A percentile compares a stretch with the other conserved stretches of the same genome.
phyloP scores from a whole-genome alignment of 2,888 invertebrate genomes.

The Erebia ligea region DNA sequence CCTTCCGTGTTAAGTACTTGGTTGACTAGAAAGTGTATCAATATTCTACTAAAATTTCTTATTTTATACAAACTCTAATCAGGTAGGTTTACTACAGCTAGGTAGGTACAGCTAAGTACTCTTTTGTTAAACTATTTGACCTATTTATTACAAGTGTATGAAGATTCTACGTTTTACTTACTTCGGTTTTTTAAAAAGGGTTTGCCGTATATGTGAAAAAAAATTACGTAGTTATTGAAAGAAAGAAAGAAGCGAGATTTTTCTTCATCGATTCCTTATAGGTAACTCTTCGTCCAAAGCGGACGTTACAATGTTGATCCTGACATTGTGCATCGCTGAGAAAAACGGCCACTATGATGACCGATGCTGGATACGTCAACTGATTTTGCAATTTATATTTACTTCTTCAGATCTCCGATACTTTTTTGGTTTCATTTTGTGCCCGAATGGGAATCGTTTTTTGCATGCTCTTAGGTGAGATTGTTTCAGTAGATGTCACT shows the following conservation, averaged over 20 bases:
- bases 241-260: constrained; percentile 31
- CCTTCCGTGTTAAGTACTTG: constrained; percentile 7
- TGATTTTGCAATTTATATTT: constrained; percentile 12
- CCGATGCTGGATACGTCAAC: constrained; percentile 36
- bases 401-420: background rate
- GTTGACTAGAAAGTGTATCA: too few relatives aligned
- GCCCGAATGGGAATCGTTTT: background rate
- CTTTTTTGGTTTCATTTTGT: background rate
- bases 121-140: too few relatives aligned
- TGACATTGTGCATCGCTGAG: constrained; percentile 21
- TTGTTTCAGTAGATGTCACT: background rate
- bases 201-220: background rate
- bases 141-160: too few relatives aligned
- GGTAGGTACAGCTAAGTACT: too few relatives aligned
- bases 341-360: constrained; percentile 18
- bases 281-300: constrained; percentile 64
- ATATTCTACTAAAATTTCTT: background rate
- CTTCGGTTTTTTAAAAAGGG: too few relatives aligned
- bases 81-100: too few relatives aligned
- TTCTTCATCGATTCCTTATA: constrained; percentile 75
- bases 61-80: background rate
- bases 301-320: constrained; percentile 16
- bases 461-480: background rate
- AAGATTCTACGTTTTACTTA: too few relatives aligned
- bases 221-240: background rate